phyloP scores from a whole-genome alignment of 2,888 invertebrate species.

The Agrilus biguttatus region DNA sequence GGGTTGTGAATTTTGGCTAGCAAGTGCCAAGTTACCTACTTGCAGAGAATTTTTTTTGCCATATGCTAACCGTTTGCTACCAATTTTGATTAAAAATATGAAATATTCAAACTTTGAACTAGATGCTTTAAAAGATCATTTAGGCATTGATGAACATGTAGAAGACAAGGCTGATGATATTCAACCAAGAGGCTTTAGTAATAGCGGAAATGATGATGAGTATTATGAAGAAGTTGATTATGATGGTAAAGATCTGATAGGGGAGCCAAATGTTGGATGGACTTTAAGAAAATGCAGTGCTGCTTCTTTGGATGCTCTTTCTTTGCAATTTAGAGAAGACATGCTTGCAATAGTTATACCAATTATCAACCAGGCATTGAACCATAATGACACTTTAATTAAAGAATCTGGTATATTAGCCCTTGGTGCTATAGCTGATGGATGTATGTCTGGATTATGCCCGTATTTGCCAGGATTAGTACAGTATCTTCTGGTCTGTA shows the following conservation, averaged over 20 bases:
- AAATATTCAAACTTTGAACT: conserved; percentile 95
- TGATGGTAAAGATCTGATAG: conserved; percentile 44
- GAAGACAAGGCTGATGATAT: conserved; percentile 96
- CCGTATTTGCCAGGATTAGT: conserved; percentile 54
- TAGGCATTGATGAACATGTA: conserved; percentile 91
- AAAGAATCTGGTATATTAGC: conserved; percentile 92
- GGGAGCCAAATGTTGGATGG: conserved; percentile 48
- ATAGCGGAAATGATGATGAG: conserved; percentile 40
- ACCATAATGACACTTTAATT: conserved; percentile 87
- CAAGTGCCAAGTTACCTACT: conserved; percentile 83
- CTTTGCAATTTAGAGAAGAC: conserved; percentile 91
- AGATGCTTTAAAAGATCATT: conserved; percentile 79
- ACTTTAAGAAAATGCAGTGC: conserved; percentile 97
- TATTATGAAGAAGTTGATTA: conserved; percentile 43
- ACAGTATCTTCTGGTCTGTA: conserved; percentile 49
- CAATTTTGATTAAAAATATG: conserved; percentile 91
- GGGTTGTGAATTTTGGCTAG: conserved; percentile 98
- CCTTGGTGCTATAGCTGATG: conserved; percentile 44
- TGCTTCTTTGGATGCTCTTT: conserved; percentile 90
- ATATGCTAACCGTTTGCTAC: conserved; percentile 73
- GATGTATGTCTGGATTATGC: conserved; percentile 50
- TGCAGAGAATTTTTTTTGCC: conserved; percentile 83
- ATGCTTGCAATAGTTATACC: conserved; percentile 85
- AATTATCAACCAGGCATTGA: conserved; percentile 88
- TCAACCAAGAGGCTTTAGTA: conserved; percentile 85